phyloP scores from a whole-genome alignment of 2,797 vertebrate species.

The Threskiornis aethiopicus region DNA sequence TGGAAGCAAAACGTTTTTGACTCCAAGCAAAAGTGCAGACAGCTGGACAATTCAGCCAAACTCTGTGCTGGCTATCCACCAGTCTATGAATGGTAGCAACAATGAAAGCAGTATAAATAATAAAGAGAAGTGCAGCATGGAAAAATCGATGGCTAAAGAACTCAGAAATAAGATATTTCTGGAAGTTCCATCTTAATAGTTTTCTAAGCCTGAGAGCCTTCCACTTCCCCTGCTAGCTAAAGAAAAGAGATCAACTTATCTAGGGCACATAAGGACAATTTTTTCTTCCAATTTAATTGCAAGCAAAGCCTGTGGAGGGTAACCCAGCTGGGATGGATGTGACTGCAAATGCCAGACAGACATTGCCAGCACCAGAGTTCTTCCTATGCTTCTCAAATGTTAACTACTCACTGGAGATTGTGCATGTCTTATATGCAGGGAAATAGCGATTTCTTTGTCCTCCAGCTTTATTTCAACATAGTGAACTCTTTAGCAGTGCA shows the following conservation, averaged over 20 bases:
- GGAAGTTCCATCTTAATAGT: neutral
- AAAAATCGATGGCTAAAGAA: slow-evolving; percentile 16
- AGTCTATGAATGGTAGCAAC: neutral
- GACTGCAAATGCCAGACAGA: neutral
- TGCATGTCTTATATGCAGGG: neutral
- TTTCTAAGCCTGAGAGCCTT: neutral
- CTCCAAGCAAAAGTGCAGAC: neutral
- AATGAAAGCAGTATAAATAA: neutral
- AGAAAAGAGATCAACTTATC: neutral
- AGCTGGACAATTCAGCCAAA: neutral
- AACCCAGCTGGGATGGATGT: neutral
- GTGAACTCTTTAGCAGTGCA: neutral
- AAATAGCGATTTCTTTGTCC: slow-evolving; percentile 27
- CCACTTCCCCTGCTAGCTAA: neutral
- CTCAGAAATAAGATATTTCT: neutral
- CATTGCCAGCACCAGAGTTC: neutral
- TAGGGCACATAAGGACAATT: neutral
- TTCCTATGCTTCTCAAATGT: neutral
- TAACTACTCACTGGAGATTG: neutral
- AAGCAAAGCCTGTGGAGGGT: neutral
- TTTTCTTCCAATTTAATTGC: neutral
- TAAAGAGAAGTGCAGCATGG: neutral
- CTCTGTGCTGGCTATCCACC: neutral
- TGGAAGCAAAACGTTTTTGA: neutral
- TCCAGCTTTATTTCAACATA: neutral